Evolutionary conservation across 2,888 invertebrate species (phyloP), one percentile per base, ranked within the genome.

Genomic region (Noctua janthe): DNA sequence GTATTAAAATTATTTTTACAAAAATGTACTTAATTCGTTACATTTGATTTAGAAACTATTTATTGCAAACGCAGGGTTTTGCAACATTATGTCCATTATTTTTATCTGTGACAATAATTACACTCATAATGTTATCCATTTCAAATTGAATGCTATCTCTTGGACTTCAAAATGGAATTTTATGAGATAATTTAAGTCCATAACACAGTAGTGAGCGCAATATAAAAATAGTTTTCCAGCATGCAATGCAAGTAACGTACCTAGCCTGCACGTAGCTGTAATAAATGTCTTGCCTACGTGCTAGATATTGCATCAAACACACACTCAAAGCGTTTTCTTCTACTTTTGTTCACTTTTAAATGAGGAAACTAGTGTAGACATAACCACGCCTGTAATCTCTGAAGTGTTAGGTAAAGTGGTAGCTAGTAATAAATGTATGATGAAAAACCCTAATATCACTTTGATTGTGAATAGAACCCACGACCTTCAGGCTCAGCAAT

Each of bases 231-330:
- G 15, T 39, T 23, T 23, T 43, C 13, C 6, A 49, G 11, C 5
- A 39, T 47, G 35, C 39, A 78, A 64, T 54, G 35, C 66, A 78
- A 64, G 47, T 39, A 23, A 43, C n/a, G 79, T 29, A 54, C 69
- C 47, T 69, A 69, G 39, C 49, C 29, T 51, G 56, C 39, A 80
- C 67, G 73, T 79, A 73, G 13, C 10, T 59, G 8, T 59, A 79
- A 79, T 74, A 73, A 51, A 80, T 67, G 56, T 51, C 49, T 80
- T 13, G 29, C 11, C 56, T 79, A 59, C 79, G 74, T 79, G 56
- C 79, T 67, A 29, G 23, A 23, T 20, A 39, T 43, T 51, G 56
- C 66, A 56, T 51, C 51, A 69, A 49, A 43, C 20, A 78, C 20
- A 78, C 20, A 23, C 49, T 17, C 10, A 15, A 47, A 17, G 20